Base-by-base conservation (phyloP, 2,113 vertebrate genomes). In the Ptychochromis oligacanthus region DNA sequence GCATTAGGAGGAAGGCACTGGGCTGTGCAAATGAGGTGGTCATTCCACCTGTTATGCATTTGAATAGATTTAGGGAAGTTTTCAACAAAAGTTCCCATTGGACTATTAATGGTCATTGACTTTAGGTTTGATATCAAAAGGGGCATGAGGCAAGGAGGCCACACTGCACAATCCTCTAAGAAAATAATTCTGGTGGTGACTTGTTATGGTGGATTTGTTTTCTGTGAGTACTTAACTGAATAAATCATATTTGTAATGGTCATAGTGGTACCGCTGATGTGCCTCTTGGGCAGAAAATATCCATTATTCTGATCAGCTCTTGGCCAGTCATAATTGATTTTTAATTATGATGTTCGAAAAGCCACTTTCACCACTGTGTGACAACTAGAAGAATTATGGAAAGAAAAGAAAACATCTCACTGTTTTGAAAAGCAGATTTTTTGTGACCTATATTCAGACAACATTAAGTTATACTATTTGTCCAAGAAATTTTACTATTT, bases 61-160 rank as follows among this genome's bases (percentile, higher is more conserved):
- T 94, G 93, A 91, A 94, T 95, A 82, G 34, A 34, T 91, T 92
- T 91, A 84, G 77, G 91, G 93, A 94, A 93, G 77, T 59, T 65
- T 85, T 64, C 20, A 72, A 75, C 24, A 75, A 46, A 75, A 34
- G 60, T 78, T 52, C 40, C 15, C 38, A 58, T 9, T 54, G 58
- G 4, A 55, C 24, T 55, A n/a, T 82, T 78, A 75, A 65, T 82
- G 70, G 76, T 59, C 65, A 75, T 28, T n/a, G 24, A 77, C 46
- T 74, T 62, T 28, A 56, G 28, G 43, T 85, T 79, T 24, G 38
- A 56, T 46, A 52, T 55, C 6, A 60, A 60, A 7, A 24, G 15
- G 10, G 43, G 24, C 24, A 13, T 56, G n/a, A 81, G 1, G 0
- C 4, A 46, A 28, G 49, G 49, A 75, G 40, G 57, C 17, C 56